Percentiles rank a stretch among this genome's conserved stretches.
Evolutionary conservation across 2,797 vertebrate genomes (phyloP).

Genomic region (Capromys pilorides): DNA sequence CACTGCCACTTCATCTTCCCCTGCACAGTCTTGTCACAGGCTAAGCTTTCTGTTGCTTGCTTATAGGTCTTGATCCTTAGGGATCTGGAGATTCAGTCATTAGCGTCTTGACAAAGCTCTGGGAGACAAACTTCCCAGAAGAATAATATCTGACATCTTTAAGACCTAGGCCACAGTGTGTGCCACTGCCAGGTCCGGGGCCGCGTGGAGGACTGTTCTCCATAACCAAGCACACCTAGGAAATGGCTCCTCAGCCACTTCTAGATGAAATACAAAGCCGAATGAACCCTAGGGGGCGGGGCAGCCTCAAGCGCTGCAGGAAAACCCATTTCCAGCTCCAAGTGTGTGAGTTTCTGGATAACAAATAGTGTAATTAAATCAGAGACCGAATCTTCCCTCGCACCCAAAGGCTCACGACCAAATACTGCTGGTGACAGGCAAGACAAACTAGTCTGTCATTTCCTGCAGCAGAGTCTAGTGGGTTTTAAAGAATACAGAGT

Average conservation of each 20-base stretch:
- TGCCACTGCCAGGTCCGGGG: background rate
- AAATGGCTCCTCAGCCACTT: background rate
- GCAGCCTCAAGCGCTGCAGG: background rate
- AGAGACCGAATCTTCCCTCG: background rate
- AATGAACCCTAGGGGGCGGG: background rate
- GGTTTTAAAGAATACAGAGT: background rate
- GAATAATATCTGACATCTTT: background rate
- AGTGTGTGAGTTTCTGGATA: background rate
- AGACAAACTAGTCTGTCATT: background rate
- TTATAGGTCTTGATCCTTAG: background rate
- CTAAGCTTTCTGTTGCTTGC: background rate
- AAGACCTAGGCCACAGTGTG: background rate
- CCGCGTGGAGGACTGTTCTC: background rate
- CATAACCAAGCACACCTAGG: background rate
- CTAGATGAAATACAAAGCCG: background rate
- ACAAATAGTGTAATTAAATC: background rate
- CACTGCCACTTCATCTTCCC: background rate
- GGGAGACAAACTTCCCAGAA: background rate
- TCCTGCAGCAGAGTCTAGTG: background rate
- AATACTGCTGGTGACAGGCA: background rate
- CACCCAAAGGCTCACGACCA: constrained; percentile 14
- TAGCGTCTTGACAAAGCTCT: background rate
- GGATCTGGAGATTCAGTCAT: background rate
- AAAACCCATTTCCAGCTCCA: background rate
- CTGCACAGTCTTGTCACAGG: background rate